Evolutionary conservation across 2,888 invertebrate genomes (phyloP).

Genomic region (Ganaspis brasiliensis): DNA sequence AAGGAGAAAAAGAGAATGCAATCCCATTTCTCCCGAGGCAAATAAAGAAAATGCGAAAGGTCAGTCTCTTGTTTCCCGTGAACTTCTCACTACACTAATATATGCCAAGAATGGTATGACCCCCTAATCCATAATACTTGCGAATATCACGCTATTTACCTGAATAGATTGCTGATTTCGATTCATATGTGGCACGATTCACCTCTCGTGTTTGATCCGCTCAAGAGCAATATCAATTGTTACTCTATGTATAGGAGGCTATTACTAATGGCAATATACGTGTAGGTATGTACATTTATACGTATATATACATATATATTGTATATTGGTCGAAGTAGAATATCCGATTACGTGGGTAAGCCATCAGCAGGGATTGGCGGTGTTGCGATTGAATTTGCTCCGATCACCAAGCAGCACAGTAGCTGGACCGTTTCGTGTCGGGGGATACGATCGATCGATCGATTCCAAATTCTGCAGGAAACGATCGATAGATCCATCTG

Average conservation of each 20-base stretch:
- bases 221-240: slow-evolving; percentile 16
- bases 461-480: slow-evolving; percentile 30
- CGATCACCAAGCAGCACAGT: not conserved
- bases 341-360: not conserved
- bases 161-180: not conserved
- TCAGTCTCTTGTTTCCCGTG: slow-evolving; percentile 3
- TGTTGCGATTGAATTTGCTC: not conserved
- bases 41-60: slow-evolving; percentile 19
- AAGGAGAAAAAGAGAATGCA: not conserved
- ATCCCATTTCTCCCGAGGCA: slow-evolving; percentile 8
- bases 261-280: too few relatives aligned
- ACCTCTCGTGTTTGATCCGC: not conserved
- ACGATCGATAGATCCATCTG: slow-evolving; percentile 29
- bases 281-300: too few relatives aligned
- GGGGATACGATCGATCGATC: slow-evolving; percentile 28
- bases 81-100: slow-evolving; percentile 20
- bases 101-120: slow-evolving; percentile 15
- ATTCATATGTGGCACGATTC: slow-evolving; percentile 3
- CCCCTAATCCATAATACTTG: slow-evolving; percentile 4
- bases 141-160: not conserved
- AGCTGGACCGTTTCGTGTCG: not conserved
- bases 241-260: too few relatives aligned
- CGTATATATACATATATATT: too few relatives aligned
- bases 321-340: not conserved
- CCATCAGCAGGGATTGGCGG: not conserved